Evolutionary conservation across 2,888 invertebrate genomes (phyloP).

Genomic region (Thecophora atra): DNA sequence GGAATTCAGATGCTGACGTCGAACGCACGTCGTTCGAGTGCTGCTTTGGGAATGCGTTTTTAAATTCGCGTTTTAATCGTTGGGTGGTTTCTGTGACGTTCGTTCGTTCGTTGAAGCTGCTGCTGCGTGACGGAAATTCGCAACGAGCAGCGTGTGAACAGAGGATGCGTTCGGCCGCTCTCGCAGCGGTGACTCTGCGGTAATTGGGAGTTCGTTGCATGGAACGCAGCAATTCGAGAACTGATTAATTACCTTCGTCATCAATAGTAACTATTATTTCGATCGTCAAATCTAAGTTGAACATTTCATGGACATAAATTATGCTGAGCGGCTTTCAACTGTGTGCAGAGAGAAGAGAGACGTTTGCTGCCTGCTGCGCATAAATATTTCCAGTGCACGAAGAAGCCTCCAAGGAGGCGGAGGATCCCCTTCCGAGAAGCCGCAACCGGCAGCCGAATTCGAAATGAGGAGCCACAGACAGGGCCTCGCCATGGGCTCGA

Average conservation of each 20-base stretch:
- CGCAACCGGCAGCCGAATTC: constrained; percentile 42
- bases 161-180: constrained; percentile 40
- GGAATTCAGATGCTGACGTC: neutral
- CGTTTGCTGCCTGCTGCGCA: constrained; percentile 50
- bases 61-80: constrained; percentile 55
- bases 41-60: constrained; percentile 21
- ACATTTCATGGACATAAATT: constrained; percentile 8
- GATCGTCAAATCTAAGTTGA: constrained; percentile 10
- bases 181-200: neutral
- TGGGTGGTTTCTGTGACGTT: neutral
- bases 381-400: constrained; percentile 48
- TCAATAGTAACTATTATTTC: constrained; percentile 7
- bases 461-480: constrained; percentile 41
- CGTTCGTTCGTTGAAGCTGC: neutral
- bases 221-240: neutral
- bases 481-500: constrained; percentile 34
- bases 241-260: constrained; percentile 9
- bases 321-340: neutral
- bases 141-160: constrained; percentile 65
- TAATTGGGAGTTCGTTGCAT: neutral
- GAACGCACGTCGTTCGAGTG: constrained; percentile 1
- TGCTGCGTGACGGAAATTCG: constrained; percentile 65
- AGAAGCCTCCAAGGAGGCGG: neutral
- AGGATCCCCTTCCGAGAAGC: neutral
- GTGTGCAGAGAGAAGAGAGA: neutral